Evolutionary conservation across 37 sponge, comb jelly and placozoan genomes (phyloP), one percentile per base, ranked within the genome.

Genomic region (Cladorhizidae sp.): DNA sequence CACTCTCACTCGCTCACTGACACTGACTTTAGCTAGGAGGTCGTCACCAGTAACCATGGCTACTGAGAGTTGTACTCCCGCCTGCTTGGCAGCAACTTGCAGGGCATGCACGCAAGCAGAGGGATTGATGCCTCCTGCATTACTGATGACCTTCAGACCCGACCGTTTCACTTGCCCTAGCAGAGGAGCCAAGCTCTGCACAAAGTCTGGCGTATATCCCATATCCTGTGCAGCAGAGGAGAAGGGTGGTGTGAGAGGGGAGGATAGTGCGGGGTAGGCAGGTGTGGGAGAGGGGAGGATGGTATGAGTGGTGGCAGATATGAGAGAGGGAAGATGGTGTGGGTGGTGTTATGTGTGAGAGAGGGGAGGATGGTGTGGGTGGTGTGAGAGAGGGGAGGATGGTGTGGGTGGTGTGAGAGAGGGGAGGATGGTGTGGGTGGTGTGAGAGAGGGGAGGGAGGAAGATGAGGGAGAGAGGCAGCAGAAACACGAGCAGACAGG

Each of bases 91-190:
- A 20, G 89, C 38, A 2, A 36, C 41, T 2, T 38, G 35, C n/a
- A 98, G 74, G 3, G 77, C 85, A 39, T 78, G 73, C 0, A 80
- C 94, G 85, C 96, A 95, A 0, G 77, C 73, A 29, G 83, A 52
- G 8, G 94, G 88, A 68, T 98, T 95, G 56, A 98, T 73, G 25
- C 96, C 99, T 26, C 99, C 99, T 51, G 99, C 99, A 87, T 95
- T 98, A 33, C 86, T 74, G 8, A 98, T 87, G 45, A 98, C 94
- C 33, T 85, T 83, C 22, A 98, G 89, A 38, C 92, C 95, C 85
- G 78, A 75, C 33, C 73, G 45, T 71, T 93, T 96, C 31, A 93
- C 86, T 7, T 83, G 71, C 38, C 67, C 78, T 41, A 90, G 70
- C 36, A 93, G 78, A 18, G 89, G 86, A 28, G 38, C 63, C 68